Percentiles rank a stretch among this genome's conserved stretches.
phyloP scores from a whole-genome alignment of 2,888 invertebrate species.

The Platerodrilus igneus region DNA sequence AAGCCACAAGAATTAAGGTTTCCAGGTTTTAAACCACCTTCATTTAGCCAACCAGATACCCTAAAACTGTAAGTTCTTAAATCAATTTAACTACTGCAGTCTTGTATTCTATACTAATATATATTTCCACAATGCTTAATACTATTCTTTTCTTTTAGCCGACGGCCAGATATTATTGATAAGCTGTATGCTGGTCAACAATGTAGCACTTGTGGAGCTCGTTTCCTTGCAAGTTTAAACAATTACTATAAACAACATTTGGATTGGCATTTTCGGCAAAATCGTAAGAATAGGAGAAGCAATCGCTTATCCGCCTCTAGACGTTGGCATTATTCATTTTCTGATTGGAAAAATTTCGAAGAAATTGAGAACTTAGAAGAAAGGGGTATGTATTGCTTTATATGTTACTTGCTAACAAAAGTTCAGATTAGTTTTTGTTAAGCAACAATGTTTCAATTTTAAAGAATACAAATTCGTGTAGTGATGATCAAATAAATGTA shows the following conservation, averaged over 20 bases:
- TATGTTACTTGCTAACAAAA: no score
- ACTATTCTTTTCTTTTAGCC: conserved; percentile 48
- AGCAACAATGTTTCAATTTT: no score
- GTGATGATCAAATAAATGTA: no score
- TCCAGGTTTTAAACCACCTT: background rate
- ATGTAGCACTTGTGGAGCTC: conserved; percentile 92
- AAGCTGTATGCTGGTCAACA: conserved; percentile 86
- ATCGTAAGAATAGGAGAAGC: conserved; percentile 81
- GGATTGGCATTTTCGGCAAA: conserved; percentile 98
- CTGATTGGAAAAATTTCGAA: conserved; percentile 92
- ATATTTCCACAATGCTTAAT: no score
- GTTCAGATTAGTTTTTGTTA: no score
- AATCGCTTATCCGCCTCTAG: conserved; percentile 78
- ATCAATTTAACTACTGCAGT: background rate
- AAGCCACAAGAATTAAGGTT: conserved; percentile 1
- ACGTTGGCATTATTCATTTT: conserved; percentile 84
- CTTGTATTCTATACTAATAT: no score
- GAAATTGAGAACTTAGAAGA: conserved; percentile 90
- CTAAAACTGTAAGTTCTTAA: conserved; percentile 60
- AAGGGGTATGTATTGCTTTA: conserved; percentile 57
- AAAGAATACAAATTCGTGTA: no score
- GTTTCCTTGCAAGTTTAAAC: conserved; percentile 87
- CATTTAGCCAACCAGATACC: conserved; percentile 43
- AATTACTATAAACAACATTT: conserved; percentile 91
- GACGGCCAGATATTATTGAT: conserved; percentile 67